phyloP scores from a whole-genome alignment of 2,113 vertebrate species.

The Boleophthalmus pectinirostris region DNA sequence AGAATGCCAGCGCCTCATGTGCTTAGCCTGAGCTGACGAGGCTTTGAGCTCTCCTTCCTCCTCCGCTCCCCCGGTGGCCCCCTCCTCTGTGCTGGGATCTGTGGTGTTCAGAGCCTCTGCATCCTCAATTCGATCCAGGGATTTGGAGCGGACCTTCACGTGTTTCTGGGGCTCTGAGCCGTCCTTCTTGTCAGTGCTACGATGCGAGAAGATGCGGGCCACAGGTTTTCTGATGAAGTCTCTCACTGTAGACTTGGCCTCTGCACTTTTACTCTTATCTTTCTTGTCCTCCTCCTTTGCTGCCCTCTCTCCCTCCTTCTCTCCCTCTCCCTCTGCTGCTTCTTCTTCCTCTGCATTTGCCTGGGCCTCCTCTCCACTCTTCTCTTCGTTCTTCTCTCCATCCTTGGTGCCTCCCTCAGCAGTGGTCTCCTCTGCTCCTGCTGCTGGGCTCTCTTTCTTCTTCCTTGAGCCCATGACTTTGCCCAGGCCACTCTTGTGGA shows the following conservation, averaged over 20 bases:
- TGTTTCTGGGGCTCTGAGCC: conserved; percentile 55
- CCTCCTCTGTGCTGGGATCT: conserved; percentile 65
- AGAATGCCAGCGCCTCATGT: conserved; percentile 82
- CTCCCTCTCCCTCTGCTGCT: conserved; percentile 53
- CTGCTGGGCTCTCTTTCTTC: conserved; percentile 70
- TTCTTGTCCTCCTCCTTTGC: conserved; percentile 73
- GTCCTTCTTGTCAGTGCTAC: conserved; percentile 80
- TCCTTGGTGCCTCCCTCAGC: conserved; percentile 35
- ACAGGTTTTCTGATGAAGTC: conserved; percentile 80
- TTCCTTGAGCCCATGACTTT: conserved; percentile 79
- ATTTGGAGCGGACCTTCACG: conserved; percentile 73
- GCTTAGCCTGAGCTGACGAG: conserved; percentile 65
- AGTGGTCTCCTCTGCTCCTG: conserved; percentile 50
- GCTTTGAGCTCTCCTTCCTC: conserved; percentile 71
- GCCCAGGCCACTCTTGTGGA: conserved; percentile 80
- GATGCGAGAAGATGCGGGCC: conserved; percentile 80
- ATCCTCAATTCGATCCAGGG: conserved; percentile 77
- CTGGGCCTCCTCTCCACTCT: conserved; percentile 61
- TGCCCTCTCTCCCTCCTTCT: conserved; percentile 67
- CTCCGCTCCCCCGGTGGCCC: conserved; percentile 31
- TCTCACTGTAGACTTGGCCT: conserved; percentile 73
- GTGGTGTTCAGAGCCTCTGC: conserved; percentile 63
- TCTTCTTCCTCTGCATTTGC: not conserved
- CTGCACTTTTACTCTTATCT: conserved; percentile 71
- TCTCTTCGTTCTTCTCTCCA: conserved; percentile 64